Evolutionary conservation across 2,797 vertebrate genomes (phyloP).

Genomic region (Toxotes lorentzi): DNA sequence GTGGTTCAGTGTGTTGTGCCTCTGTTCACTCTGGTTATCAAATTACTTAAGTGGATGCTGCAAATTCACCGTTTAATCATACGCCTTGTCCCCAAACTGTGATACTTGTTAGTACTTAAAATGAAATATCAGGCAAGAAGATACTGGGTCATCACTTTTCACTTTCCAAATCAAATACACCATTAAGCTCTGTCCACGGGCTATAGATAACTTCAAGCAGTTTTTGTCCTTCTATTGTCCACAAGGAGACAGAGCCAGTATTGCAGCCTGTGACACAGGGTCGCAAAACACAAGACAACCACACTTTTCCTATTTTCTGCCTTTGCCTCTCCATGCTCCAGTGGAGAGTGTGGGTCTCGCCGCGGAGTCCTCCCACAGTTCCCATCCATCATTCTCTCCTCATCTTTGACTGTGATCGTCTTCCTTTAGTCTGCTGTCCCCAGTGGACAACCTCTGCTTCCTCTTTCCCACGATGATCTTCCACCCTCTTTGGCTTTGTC

Average conservation of each 20-base stretch:
- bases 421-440: constrained; percentile 43
- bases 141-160: constrained; percentile 42
- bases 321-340: constrained; percentile 59
- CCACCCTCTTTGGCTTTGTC: constrained; percentile 9
- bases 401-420: constrained; percentile 58
- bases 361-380: constrained; percentile 45
- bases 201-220: constrained; percentile 44
- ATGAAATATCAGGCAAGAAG: constrained; percentile 36
- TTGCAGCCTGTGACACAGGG: constrained; percentile 42
- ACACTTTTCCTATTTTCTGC: constrained; percentile 65
- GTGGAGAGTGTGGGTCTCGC: constrained; percentile 41
- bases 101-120: constrained; percentile 31
- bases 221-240: constrained; percentile 59
- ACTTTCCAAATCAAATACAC: constrained; percentile 58
- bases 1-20: constrained; percentile 32
- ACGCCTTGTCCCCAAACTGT: constrained; percentile 21
- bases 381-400: constrained; percentile 76
- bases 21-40: constrained; percentile 43
- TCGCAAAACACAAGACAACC: constrained; percentile 42
- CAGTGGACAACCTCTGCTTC: constrained; percentile 23
- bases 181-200: constrained; percentile 48
- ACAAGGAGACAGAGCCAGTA: constrained; percentile 48
- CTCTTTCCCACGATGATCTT: constrained; percentile 15
- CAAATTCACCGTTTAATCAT: constrained; percentile 38
- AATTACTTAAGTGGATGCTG: constrained; percentile 50